Percentiles rank a stretch among this genome's conserved stretches.
These are phyloP conservation scores for Ostrea edulis DNA, from an alignment of 1,140 invertebrate species.

Conservation along the genomic window DNA sequence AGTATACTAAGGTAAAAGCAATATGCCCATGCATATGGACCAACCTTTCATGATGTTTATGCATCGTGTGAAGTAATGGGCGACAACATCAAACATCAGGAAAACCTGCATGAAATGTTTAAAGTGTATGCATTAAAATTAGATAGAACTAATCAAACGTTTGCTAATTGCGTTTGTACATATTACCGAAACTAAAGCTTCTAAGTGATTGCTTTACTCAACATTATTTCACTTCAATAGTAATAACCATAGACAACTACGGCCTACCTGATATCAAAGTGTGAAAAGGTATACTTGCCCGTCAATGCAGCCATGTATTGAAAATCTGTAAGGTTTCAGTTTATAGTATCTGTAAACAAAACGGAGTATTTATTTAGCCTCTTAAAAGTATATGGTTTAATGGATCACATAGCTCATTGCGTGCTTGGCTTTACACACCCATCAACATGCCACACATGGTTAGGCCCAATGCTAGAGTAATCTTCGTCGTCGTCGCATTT, in stretches of 20 bases:
- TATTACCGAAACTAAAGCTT: too few relatives aligned
- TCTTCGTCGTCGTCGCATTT: slow-evolving; percentile 13
- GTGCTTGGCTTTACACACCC: slow-evolving; percentile 17
- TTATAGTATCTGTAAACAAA: slow-evolving; percentile 14
- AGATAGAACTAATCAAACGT: too few relatives aligned
- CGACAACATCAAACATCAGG: slow-evolving; percentile 36
- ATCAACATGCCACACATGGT: slow-evolving; percentile 50
- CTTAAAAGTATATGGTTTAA: not conserved
- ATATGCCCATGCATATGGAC: not conserved
- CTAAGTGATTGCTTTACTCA: too few relatives aligned
- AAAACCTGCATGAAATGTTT: slow-evolving; percentile 18
- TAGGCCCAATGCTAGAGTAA: slow-evolving; percentile 42
- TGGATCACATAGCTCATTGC: not conserved
- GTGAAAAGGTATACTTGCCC: slow-evolving; percentile 22
- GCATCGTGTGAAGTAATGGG: slow-evolving; percentile 24
- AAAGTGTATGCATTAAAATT: too few relatives aligned
- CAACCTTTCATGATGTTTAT: slow-evolving; percentile 10
- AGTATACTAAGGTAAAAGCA: not conserved
- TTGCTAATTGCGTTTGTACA: too few relatives aligned
- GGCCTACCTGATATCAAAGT: not conserved
- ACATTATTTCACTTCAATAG: too few relatives aligned
- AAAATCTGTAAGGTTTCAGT: slow-evolving; percentile 14
- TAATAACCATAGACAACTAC: not conserved
- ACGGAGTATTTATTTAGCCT: not conserved
- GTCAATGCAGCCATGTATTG: slow-evolving; percentile 36